Base-by-base conservation (phyloP, 64 coral and sea anemone genomes). In the Actinia tenebrosa region DNA sequence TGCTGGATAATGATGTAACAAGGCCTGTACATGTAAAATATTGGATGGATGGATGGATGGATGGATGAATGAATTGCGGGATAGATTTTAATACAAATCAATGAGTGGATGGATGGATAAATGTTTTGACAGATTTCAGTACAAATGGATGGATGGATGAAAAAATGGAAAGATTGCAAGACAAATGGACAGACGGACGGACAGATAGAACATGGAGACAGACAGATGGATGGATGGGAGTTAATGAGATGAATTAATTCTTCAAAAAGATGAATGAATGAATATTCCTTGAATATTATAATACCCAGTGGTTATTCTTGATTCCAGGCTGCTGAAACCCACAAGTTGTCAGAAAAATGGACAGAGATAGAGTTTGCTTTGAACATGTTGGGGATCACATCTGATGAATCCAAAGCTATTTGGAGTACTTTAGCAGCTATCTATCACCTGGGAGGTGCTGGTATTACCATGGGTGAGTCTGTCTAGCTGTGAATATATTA, bases 401-500 rank as follows among this genome's bases (percentile, higher is more conserved):
- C 77, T 19, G 93, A 95, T 47, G 97, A 99, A 91, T 88, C 90
- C 16, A 94, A 94, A 45, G 88, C 93, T 27, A 81, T 99, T 25
- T 99, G 97, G 97, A 86, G 78, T 23, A 80, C 89, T 75, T 81
- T 99, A 77, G 97, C 97, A n/a, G 97, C 93, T 2, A 91, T 99
- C 22, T 99, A 92, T 89, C 97, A 99, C 16, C 97, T 99, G 44
- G 97, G 97, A 56, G 87, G 90, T 90, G 93, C 93, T 56, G 91
- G 93, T 18, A 85, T 99, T 13, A 88, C 89, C 52, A 91, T 99
- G 44, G 97, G 97, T 99, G 89, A 77, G 93, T 88, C 61, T 64
- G 1, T 20, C 19, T 19, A 68, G 9, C 45, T 61, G 30, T 37
- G 30, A 37, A 37, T 37, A 37, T 37, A 37, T 37, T 37, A 37